phyloP scores from a whole-genome alignment of 1,140 invertebrate genomes.

The Bursaphelenchus mucronatus region DNA sequence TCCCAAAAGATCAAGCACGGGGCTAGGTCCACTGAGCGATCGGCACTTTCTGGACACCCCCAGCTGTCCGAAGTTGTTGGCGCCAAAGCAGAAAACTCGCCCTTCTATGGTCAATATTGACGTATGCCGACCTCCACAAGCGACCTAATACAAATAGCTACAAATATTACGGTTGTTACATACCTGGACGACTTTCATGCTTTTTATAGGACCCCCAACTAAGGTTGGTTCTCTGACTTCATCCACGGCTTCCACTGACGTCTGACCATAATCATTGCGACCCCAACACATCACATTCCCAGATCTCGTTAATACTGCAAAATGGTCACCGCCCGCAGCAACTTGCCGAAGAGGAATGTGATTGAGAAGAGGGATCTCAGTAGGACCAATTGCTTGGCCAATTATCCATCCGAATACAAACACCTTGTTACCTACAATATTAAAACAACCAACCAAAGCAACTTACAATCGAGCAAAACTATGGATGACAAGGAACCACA shows the following conservation, averaged over 20 bases:
- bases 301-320: slow-evolving; percentile 18
- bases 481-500: slow-evolving; percentile 19
- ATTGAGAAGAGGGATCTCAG: slow-evolving; percentile 14
- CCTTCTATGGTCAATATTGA: slow-evolving; percentile 25
- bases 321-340: slow-evolving; percentile 22
- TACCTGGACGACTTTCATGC: too few relatives aligned
- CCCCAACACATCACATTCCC: slow-evolving; percentile 15
- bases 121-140: slow-evolving; percentile 25
- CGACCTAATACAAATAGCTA: slow-evolving; percentile 2
- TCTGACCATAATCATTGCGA: slow-evolving; percentile 8
- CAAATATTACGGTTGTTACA: too few relatives aligned
- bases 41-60: slow-evolving; percentile 4
- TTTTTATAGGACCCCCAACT: too few relatives aligned
- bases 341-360: slow-evolving; percentile 18
- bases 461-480: slow-evolving; percentile 23
- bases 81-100: slow-evolving; percentile 20
- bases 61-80: slow-evolving; percentile 26
- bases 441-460: not conserved
- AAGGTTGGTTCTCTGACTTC: too few relatives aligned
- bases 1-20: slow-evolving; percentile 17
- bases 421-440: slow-evolving; percentile 25
- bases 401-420: slow-evolving; percentile 23
- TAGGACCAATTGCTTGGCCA: slow-evolving; percentile 15
- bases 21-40: not conserved
- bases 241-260: not conserved